These are phyloP conservation scores for Amblyjoppa proteus DNA, from an alignment of 2,888 invertebrate species.

Conservation along the genomic window DNA sequence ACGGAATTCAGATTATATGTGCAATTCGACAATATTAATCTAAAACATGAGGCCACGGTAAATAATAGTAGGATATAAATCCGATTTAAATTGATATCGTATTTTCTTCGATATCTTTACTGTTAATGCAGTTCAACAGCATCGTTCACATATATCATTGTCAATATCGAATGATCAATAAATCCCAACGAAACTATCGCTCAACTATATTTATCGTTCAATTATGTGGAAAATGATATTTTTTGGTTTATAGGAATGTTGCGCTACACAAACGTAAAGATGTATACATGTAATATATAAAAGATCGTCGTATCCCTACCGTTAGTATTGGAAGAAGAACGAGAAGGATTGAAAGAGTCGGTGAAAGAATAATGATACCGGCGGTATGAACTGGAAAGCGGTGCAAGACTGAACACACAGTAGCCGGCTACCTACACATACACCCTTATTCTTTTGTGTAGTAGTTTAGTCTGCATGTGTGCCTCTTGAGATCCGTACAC, in stretches of 20 bases:
- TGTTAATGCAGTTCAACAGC: background rate
- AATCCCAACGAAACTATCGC: conserved; percentile 29
- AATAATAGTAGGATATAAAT: background rate
- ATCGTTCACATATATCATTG: background rate
- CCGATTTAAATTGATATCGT: background rate
- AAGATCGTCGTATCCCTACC: conserved; percentile 13
- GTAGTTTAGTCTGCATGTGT: conserved; percentile 3
- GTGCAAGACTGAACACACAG: conserved; percentile 4
- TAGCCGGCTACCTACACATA: background rate
- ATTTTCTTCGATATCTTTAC: background rate
- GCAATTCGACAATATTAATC: no score
- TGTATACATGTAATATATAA: conserved; percentile 4
- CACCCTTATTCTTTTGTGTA: background rate
- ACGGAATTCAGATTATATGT: no score
- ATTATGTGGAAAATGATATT: background rate
- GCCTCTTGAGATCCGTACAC: conserved; percentile 30
- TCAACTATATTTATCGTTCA: no score
- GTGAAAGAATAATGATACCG: conserved; percentile 56
- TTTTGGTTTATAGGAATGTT: conserved; percentile 34
- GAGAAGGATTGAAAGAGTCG: conserved; percentile 40
- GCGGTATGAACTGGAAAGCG: conserved; percentile 17
- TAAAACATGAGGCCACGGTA: no score
- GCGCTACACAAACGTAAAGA: conserved; percentile 18
- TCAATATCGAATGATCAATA: conserved; percentile 21
- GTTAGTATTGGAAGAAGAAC: conserved; percentile 25